These are phyloP conservation scores for Athene noctua DNA, from an alignment of 2,113 vertebrate species.

Conservation along the genomic window DNA sequence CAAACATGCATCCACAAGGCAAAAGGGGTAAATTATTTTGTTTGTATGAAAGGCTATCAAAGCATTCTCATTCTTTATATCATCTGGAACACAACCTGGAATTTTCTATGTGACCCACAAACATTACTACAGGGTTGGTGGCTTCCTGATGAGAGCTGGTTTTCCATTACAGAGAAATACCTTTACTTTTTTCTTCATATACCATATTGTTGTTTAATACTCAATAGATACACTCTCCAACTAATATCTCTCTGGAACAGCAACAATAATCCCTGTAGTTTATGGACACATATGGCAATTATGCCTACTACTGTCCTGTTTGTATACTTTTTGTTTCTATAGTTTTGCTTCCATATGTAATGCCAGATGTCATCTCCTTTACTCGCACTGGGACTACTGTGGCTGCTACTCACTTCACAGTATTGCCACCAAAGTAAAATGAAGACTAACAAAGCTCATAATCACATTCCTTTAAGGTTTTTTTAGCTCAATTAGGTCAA, in stretches of 20 bases:
- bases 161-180: not conserved
- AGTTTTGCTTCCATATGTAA: not conserved
- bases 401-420: not conserved
- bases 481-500: not conserved
- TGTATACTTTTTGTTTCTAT: not conserved
- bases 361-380: not conserved
- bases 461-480: not conserved
- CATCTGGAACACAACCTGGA: not conserved
- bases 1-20: not conserved
- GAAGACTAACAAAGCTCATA: not conserved
- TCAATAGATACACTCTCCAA: not conserved
- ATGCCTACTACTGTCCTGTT: not conserved
- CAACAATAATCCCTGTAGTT: not conserved
- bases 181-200: not conserved
- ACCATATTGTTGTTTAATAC: not conserved
- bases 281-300: not conserved
- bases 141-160: not conserved
- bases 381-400: not conserved
- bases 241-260: not conserved
- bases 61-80: not conserved
- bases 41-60: not conserved
- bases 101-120: not conserved
- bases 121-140: not conserved
- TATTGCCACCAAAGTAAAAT: not conserved
- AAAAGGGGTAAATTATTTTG: not conserved